Base-by-base conservation (phyloP, 2,888 invertebrate species). In the Scotopteryx bipunctaria region DNA sequence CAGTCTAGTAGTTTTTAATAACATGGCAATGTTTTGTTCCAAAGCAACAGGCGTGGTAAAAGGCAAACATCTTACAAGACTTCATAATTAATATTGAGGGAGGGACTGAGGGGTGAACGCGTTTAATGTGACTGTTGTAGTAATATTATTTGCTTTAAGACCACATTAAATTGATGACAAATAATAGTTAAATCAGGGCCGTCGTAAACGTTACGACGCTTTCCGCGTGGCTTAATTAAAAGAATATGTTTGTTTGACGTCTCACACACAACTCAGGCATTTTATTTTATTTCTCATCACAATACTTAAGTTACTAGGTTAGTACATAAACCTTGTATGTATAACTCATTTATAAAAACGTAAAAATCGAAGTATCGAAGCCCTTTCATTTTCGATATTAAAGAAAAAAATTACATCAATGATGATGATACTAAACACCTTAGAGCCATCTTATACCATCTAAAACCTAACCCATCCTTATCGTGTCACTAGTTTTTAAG, bases 111-210 rank as follows among this genome's bases (percentile, higher is more conserved):
- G 53, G 43, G 43, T 31, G 33, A 52, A 56, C 50, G 54, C 56
- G 59, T 75, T 80, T 77, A 73, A 78, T 74, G 72, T 60, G 69
- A 76, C 70, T 69, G 64, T 69, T 69, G 65, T 67, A 61, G 66
- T 68, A 66, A 63, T 71, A 76, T 69, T 69, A 83, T 87, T 86
- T 86, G 78, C 80, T 86, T 85, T 83, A 85, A 77, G 80, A 70
- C 75, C 78, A 73, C 85, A 85, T 89, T 83, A 88, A 89, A 86
- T 88, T 88, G 84, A 90, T 86, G 89, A 88, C 88, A 89, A 89
- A 89, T 89, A 90, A 89, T 90, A 90, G 87, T 89, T 86, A 90
- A 90, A 89, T 90, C 89, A 86, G 78, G 70, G 76, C 72, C 69
- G 73, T 87, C 89, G 83, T 89, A 87, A 89, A 85, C 77, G 79